Base-by-base conservation (phyloP, 2,888 invertebrate species). In the Diachrysia chrysitis region DNA sequence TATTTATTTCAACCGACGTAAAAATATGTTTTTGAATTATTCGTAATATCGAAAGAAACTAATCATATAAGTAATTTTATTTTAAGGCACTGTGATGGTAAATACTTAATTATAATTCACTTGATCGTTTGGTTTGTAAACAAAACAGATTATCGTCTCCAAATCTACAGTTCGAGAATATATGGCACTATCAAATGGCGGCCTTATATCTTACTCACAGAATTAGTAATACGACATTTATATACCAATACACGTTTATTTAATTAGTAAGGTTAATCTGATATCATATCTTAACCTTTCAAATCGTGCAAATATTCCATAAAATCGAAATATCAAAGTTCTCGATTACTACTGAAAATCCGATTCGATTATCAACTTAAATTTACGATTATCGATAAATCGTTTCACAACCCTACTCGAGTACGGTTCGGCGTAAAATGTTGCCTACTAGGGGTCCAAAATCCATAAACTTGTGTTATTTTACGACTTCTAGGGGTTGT, bases 401-500 rank as follows among this genome's bases (percentile, higher is more conserved):
- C 60, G 60, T 65, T 69, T 74, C 81, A 72, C 81, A 76, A 63
- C 81, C 69, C 81, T 81, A 81, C 21, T 29, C 42, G 42, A 42
- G 42, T 42, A 42, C n/a, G 58, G 25, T 55, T 66, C n/a, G 71
- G 59, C 73, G 73, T 83, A 73, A 83, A 76, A 73, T 76, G 83
- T 81, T 65, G 71, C 81, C 51, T 76, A 69, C 72, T 66, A 29
- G 66, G 81, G 81, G 81, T 73, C 76, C 69, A 76, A 79, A 82
- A 79, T 79, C 80, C 86, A 87, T 87, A 85, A 87, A 83, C 74
- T 83, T 71, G 82, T 84, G 82, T 79, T 84, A 86, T 79, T 89
- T 89, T 89, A 89, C 85, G 89, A 89, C 86, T 87, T 85, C 77
- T 84, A 85, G 84, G 87, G 88, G 84, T 86, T 81, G 85, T 90